Percentiles rank a stretch among this genome's conserved stretches.
These are phyloP conservation scores for Drosophila cardini DNA, from an alignment of 1,140 invertebrate species.

Conservation along the genomic window DNA sequence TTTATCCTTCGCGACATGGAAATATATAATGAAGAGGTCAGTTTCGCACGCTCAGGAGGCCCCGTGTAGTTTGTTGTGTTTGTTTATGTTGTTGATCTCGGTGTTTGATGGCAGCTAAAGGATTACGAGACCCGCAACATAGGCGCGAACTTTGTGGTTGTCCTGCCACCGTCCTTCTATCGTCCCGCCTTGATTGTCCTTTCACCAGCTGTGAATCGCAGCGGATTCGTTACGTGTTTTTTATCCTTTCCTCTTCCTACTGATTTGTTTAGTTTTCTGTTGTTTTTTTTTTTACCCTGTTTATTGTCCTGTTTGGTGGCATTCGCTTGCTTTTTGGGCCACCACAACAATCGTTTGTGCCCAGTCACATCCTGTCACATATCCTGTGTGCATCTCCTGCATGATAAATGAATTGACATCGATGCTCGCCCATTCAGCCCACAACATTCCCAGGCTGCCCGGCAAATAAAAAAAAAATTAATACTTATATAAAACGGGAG, in stretches of 20 bases:
- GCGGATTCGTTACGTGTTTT: slow-evolving; percentile 45
- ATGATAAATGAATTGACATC: slow-evolving; percentile 62
- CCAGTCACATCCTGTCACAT: slow-evolving; percentile 67
- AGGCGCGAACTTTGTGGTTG: slow-evolving; percentile 75
- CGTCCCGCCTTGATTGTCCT: not conserved
- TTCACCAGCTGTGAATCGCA: slow-evolving; percentile 34
- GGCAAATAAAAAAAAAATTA: not conserved
- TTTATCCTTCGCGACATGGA: slow-evolving; percentile 29
- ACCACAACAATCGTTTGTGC: slow-evolving; percentile 51
- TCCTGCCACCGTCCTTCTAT: not conserved
- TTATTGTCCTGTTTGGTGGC: slow-evolving; percentile 19
- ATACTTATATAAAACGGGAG: slow-evolving; percentile 10
- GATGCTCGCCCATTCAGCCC: slow-evolving; percentile 32
- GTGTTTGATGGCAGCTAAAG: slow-evolving; percentile 58
- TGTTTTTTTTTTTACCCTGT: slow-evolving; percentile 5
- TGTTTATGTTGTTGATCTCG: slow-evolving; percentile 54
- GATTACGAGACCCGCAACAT: slow-evolving; percentile 70
- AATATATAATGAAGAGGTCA: slow-evolving; percentile 73
- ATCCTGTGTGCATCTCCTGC: slow-evolving; percentile 40
- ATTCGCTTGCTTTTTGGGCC: slow-evolving; percentile 13
- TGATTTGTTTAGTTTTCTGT: slow-evolving; percentile 8
- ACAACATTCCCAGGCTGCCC: slow-evolving; percentile 52
- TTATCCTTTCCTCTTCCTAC: not conserved
- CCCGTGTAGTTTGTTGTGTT: slow-evolving; percentile 49
- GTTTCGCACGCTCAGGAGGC: slow-evolving; percentile 37